Evolutionary conservation across 2,797 vertebrate species (phyloP).

Genomic region (Catharus ustulatus): DNA sequence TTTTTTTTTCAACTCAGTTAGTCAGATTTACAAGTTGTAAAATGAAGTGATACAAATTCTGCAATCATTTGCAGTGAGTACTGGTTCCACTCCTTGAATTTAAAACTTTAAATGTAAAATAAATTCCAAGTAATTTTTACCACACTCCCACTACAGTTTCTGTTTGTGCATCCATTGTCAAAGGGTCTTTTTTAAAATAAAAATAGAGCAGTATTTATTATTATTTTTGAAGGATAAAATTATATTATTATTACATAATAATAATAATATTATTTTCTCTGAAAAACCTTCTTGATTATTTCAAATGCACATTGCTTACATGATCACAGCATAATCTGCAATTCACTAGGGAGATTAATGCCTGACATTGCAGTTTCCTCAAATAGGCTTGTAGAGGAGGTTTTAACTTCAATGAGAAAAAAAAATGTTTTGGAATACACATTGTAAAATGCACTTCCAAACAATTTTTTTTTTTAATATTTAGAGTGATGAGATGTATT

Average conservation of each 20-base stretch:
- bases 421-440: not conserved
- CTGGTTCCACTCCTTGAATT: not conserved
- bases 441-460: not conserved
- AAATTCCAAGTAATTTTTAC: not conserved
- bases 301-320: not conserved
- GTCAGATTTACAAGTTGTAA: not conserved
- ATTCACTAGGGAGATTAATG: not conserved
- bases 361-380: not conserved
- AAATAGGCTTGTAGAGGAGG: not conserved
- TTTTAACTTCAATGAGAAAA: not conserved
- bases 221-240: not conserved
- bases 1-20: not conserved
- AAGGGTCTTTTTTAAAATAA: not conserved
- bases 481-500: not conserved
- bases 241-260: too few relatives aligned
- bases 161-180: not conserved
- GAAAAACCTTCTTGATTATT: not conserved
- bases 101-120: not conserved
- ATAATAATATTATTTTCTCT: not conserved
- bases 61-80: not conserved
- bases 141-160: not conserved
- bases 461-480: not conserved
- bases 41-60: not conserved
- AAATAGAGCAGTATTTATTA: not conserved
- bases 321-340: not conserved